phyloP scores from a whole-genome alignment of 1,140 invertebrate genomes.

The Drosophila sp. region DNA sequence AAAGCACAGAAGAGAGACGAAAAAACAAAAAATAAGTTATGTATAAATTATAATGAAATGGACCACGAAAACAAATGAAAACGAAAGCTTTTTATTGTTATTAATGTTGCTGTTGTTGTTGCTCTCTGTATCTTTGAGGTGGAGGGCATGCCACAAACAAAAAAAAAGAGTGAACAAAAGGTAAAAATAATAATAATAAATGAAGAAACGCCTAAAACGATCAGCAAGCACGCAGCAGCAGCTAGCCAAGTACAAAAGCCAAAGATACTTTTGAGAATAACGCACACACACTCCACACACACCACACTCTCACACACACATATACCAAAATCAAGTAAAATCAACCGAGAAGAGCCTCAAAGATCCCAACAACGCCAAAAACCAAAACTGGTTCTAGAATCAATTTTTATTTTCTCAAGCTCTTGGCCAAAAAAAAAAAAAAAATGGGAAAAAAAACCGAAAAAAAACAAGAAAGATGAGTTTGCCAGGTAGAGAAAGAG shows the following conservation, averaged over 20 bases:
- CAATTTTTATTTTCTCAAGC: slow-evolving; percentile 43
- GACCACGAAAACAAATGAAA: slow-evolving; percentile 17
- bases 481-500: slow-evolving; percentile 30
- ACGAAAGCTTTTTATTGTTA: slow-evolving; percentile 18
- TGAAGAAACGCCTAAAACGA: slow-evolving; percentile 17
- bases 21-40: neutral
- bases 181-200: slow-evolving; percentile 19
- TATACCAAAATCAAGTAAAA: slow-evolving; percentile 32
- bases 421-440: slow-evolving; percentile 31
- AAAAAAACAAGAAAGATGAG: slow-evolving; percentile 45
- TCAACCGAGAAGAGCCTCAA: slow-evolving; percentile 38
- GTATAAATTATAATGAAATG: slow-evolving; percentile 18
- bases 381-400: slow-evolving; percentile 30
- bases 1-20: neutral
- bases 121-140: neutral
- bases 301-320: slow-evolving; percentile 19
- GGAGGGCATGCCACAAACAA: neutral
- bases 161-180: neutral
- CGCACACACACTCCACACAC: slow-evolving; percentile 21
- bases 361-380: slow-evolving; percentile 21
- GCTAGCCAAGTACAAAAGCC: slow-evolving; percentile 15
- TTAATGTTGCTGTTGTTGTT: neutral
- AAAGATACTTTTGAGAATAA: slow-evolving; percentile 17
- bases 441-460: slow-evolving; percentile 27
- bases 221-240: slow-evolving; percentile 12